Evolutionary conservation across 2,888 invertebrate genomes (phyloP).

Genomic region (Drosophila suboccidentalis): DNA sequence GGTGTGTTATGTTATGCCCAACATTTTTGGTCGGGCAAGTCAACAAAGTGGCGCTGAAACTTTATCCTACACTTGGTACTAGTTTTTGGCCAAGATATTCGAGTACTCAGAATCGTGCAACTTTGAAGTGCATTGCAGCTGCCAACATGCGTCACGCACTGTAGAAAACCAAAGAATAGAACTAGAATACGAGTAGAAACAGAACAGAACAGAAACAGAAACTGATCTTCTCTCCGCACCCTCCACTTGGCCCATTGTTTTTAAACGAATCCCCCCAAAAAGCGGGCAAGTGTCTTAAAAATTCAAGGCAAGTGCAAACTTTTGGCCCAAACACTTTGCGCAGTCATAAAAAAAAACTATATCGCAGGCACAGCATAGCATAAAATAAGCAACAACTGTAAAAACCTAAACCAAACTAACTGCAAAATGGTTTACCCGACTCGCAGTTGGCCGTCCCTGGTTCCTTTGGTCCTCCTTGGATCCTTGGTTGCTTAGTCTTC

Average conservation of each 20-base stretch:
- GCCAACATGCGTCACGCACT: constrained; percentile 69
- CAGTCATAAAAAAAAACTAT: constrained; percentile 73
- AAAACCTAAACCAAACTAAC: constrained; percentile 69
- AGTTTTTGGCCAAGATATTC: constrained; percentile 51
- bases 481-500: constrained; percentile 5
- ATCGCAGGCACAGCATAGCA: constrained; percentile 57
- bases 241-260: constrained; percentile 56
- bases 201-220: neutral
- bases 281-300: constrained; percentile 40
- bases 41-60: constrained; percentile 70
- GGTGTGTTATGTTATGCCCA: constrained; percentile 50
- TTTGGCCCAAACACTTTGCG: constrained; percentile 67
- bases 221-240: neutral
- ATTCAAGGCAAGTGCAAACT: constrained; percentile 62
- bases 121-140: constrained; percentile 68
- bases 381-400: constrained; percentile 67
- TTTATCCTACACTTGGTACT: constrained; percentile 64
- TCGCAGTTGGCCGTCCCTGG: constrained; percentile 4
- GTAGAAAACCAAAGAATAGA: constrained; percentile 30
- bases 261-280: constrained; percentile 6
- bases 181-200: constrained; percentile 2
- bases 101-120: constrained; percentile 47
- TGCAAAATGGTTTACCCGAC: constrained; percentile 68
- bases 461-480: neutral
- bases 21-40: constrained; percentile 63